Evolutionary conservation across 2,888 invertebrate genomes (phyloP).

Genomic region (Alviniconcha strummeri): DNA sequence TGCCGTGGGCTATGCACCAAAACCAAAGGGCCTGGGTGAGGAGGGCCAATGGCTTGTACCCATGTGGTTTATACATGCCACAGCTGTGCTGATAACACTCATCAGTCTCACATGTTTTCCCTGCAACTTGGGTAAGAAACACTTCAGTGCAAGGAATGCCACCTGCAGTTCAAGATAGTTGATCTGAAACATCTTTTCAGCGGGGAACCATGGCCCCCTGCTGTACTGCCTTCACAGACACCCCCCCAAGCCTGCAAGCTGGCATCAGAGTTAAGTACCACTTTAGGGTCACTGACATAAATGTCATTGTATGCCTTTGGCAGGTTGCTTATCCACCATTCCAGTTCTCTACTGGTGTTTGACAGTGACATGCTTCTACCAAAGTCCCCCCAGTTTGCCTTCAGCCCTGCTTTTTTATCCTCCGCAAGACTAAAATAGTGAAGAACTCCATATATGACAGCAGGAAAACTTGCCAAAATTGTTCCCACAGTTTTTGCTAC

Average conservation of each 20-base stretch:
- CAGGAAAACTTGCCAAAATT: slow-evolving; percentile 12
- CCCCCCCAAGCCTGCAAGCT: slow-evolving; percentile 20
- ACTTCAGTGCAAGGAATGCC: slow-evolving; percentile 27
- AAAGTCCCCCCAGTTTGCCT: slow-evolving; percentile 17
- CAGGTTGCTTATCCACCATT: slow-evolving; percentile 27
- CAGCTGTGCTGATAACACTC: slow-evolving; percentile 25
- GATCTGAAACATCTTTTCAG: slow-evolving; percentile 24
- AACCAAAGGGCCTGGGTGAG: slow-evolving; percentile 15
- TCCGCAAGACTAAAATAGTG: slow-evolving; percentile 21
- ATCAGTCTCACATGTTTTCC: slow-evolving; percentile 20
- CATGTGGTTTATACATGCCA: slow-evolving; percentile 28
- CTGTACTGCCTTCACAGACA: neutral
- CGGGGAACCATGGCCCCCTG: slow-evolving; percentile 29
- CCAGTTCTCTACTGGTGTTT: neutral
- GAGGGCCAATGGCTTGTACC: slow-evolving; percentile 20
- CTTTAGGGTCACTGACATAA: slow-evolving; percentile 1
- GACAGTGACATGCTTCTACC: neutral
- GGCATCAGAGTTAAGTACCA: slow-evolving; percentile 26
- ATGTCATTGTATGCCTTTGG: slow-evolving; percentile 1
- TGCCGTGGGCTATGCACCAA: slow-evolving; percentile 23
- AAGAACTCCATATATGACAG: neutral
- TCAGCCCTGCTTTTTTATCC: slow-evolving; percentile 15
- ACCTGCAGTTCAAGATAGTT: slow-evolving; percentile 28
- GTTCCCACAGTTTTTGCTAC: neutral
- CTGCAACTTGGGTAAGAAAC: neutral